Evolutionary conservation across 2,888 invertebrate species (phyloP), one percentile per base, ranked within the genome.

Genomic region (Hydraecia micacea): DNA sequence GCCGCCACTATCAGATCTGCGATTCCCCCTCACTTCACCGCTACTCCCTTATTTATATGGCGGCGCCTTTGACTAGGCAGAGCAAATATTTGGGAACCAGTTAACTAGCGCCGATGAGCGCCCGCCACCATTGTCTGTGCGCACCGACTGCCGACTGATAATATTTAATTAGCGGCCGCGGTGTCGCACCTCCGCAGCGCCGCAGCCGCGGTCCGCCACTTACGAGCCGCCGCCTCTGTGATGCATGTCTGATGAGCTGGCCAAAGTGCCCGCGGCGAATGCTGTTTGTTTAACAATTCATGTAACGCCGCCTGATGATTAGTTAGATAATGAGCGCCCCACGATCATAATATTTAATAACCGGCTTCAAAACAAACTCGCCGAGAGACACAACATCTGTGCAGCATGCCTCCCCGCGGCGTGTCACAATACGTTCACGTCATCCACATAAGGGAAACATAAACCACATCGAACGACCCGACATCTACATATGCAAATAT

Each of bases 101-200:
- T 95, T 95, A 95, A 95, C 95, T 95, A 95, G 94, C 94, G 93
- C 94, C 94, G 94, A 95, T 95, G 94, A 95, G 92, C 93, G 94
- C 94, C 91, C 92, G 91, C 93, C 90, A 91, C 93, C 86, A 95
- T 96, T 96, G 96, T 96, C 94, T 95, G 93, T 93, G 91, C 91
- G 91, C 91, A 92, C 94, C 94, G 95, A 93, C 93, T 93, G 92
- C 90, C 91, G 87, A 93, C 93, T 95, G 95, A 95, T 96, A 96
- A 96, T 96, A 96, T 96, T 96, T 96, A 96, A 96, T 96, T 96
- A 96, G 96, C 94, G 94, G 93, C 93, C 91, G 87, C 92, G 93
- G 91, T 94, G 95, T 96, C 94, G 94, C 96, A 95, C 96, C 96
- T 95, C 91, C 95, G 93, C 96, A 95, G 95, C 95, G 52, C 52